Base-by-base conservation (phyloP, 2,797 vertebrate genomes). In the Cebuella pygmaea region DNA sequence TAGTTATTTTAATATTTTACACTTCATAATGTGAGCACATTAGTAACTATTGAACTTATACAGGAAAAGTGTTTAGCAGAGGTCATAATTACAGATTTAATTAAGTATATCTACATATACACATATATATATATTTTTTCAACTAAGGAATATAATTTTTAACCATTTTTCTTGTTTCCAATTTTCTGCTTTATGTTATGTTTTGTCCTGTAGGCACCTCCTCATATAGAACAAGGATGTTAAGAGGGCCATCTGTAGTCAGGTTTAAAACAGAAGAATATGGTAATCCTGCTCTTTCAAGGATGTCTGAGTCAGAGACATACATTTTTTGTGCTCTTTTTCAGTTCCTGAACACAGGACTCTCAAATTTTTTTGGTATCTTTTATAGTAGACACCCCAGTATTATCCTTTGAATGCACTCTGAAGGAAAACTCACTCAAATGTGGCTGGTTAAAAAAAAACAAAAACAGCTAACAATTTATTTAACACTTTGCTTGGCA, bases 161-260 rank as follows among this genome's bases (percentile, higher is more conserved):
- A n/a, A 17, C 55, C 64, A 33, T 76, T 89, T 93, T 87, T 96
- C 36, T 76, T 81, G 81, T 86, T 86, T 52, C 48, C 30, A 92
- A 0, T 85, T 72, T 94, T 94, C 61, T 94, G 41, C 88, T 27
- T 57, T 90, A 57, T 90, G 33, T 57, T 90, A 57, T 88, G 30
- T 92, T 84, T 84, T n/a, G 48, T 57, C 27, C 57, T 79, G 1
- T 12, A 39, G 27, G 88, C 20, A 74, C 11, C 13, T 94, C 50
- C 72, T 52, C 22, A 2, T 14, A 2, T 27, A 91, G 8, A 90
- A 12, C 41, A 82, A 41, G 15, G 17, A 46, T 85, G 9, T 95
- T n/a, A 64, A 15, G 20, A 80, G 50, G 30, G 11, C 55, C 30
- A 52, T 52, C 17, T 52, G 4, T 81, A 61, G 27, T 88, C 33